Percentiles rank a stretch among this genome's conserved stretches.
phyloP scores from a whole-genome alignment of 2,888 invertebrate genomes.

The Campopleginae sp. region DNA sequence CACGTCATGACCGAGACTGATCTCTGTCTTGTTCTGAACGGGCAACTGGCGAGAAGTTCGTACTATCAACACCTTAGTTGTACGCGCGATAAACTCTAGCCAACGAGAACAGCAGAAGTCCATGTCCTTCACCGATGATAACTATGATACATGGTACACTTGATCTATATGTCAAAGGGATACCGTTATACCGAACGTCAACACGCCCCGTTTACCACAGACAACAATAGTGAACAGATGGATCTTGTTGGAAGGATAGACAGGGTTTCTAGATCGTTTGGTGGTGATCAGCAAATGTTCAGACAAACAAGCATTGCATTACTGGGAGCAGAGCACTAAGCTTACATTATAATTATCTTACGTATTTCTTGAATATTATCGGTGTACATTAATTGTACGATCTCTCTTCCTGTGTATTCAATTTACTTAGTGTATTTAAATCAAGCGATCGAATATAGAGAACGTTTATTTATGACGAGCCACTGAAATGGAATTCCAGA shows the following conservation, averaged over 20 bases:
- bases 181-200: neutral
- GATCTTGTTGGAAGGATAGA: neutral
- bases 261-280: neutral
- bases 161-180: neutral
- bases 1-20: neutral
- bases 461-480: neutral
- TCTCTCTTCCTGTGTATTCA: neutral
- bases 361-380: neutral
- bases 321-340: neutral
- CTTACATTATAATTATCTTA: neutral
- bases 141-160: neutral
- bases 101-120: neutral
- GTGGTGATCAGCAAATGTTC: slow-evolving; percentile 15
- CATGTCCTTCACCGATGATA: neutral
- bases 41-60: neutral
- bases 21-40: neutral
- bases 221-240: neutral
- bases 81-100: neutral
- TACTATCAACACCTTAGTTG: neutral
- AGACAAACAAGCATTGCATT: slow-evolving; percentile 4
- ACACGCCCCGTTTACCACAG: neutral
- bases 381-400: neutral
- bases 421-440: neutral
- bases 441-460: neutral
- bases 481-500: neutral